Evolutionary conservation across 2,888 invertebrate species (phyloP), one percentile per base, ranked within the genome.

Genomic region (Trissoscelio sp.): DNA sequence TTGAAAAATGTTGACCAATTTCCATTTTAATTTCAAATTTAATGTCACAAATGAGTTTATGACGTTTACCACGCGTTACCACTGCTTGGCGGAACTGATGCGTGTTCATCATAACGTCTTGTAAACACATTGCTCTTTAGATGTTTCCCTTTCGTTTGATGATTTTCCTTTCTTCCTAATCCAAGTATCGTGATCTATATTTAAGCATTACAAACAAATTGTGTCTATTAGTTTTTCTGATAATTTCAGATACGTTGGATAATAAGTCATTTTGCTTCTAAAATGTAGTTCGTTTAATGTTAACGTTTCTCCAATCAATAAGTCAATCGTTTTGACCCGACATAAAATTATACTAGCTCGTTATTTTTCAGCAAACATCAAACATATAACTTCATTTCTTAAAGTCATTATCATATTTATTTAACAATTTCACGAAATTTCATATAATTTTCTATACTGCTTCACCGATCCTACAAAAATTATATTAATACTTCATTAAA

Each of bases 31-130:
- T 18, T 57, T 37, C 6, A n/a, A 44, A 34, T 48, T 31, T 28
- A 48, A 46, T 48, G 48, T 48, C 18, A 66, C 53, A 42, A 67
- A 18, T 55, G n/a, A 18, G 9, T 67, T 67, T 53, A 66, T 53
- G 53, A 53, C 28, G 28, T 24, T 28, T 42, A 53, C 18, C 14
- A 67, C 51, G 51, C 66, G 11, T 37, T 22, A 12, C 31, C 24
- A 39, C 37, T 51, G 12, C 66, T 39, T 66, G 37, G 66, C 66
- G 66, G 66, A 66, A 66, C 66, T 66, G 66, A 66, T 60, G 24
- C 39, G n/a, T 39, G 51, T 46, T 66, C 24, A 31, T 42, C 39
- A 3, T 39, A 39, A 67, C 42, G 24, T 28, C 37, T 51, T 18
- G 42, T 67, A 67, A 67, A 67, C 67, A 53, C n/a, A 28, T n/a